These are phyloP conservation scores for Brachionus calyciflorus DNA, from an alignment of 1,140 invertebrate genomes.

Conservation along the genomic window DNA sequence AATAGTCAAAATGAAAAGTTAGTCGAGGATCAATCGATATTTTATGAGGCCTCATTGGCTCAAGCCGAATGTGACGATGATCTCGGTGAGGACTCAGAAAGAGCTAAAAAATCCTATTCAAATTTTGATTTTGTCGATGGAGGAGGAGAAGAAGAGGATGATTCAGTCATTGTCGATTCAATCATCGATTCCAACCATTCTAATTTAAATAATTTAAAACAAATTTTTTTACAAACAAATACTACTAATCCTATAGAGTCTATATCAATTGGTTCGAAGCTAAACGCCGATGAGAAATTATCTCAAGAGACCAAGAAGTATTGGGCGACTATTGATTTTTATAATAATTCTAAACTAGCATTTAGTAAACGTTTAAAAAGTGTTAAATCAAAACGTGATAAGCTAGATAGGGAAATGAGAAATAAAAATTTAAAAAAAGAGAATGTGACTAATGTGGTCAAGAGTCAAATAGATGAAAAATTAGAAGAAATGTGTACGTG, in stretches of 20 bases:
- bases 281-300: not conserved
- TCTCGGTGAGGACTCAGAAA: not conserved
- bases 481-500: not conserved
- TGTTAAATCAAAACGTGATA: slow-evolving; percentile 13
- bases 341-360: slow-evolving; percentile 9
- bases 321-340: slow-evolving; percentile 28
- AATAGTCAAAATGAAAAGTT: not conserved
- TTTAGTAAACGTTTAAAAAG: slow-evolving; percentile 21
- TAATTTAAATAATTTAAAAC: too few species aligned
- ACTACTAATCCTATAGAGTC: too few species aligned
- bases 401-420: not conserved
- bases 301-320: slow-evolving; percentile 3
- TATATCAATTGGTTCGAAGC: too few species aligned
- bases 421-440: not conserved
- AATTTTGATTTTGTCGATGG: slow-evolving; percentile 22
- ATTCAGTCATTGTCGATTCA: not conserved
- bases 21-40: not conserved
- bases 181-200: not conserved
- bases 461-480: not conserved
- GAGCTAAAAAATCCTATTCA: not conserved
- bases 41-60: slow-evolving; percentile 1
- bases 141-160: not conserved
- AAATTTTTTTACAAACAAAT: too few species aligned
- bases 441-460: not conserved
- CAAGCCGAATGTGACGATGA: slow-evolving; percentile 29